Conservation (phyloP, 2,113 vertebrate genomes). For the Chrysemys picta region DNA sequence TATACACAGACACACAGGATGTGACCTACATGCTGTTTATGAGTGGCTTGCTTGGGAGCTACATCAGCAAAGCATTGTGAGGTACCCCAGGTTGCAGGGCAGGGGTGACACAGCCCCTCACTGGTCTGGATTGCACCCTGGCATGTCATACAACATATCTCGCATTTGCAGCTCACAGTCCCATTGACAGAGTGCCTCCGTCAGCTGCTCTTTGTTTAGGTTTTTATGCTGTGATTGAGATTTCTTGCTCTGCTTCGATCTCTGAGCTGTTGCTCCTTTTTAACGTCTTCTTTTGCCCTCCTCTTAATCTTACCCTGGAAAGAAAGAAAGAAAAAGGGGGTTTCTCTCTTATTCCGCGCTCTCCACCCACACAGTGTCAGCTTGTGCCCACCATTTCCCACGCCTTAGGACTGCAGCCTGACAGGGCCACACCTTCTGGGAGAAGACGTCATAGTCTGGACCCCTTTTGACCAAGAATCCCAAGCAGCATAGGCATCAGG, state of each 20-base stretch:
- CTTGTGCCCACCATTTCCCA: neutral
- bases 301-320: neutral
- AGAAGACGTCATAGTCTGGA: too few relatives aligned
- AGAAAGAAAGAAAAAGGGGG: neutral
- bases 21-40: too few relatives aligned
- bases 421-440: too few relatives aligned
- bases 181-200: neutral
- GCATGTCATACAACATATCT: neutral
- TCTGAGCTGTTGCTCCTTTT: neutral
- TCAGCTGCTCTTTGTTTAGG: neutral
- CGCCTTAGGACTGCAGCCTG: too few relatives aligned
- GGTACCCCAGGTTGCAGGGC: too few relatives aligned
- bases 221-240: neutral
- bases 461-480: too few relatives aligned
- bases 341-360: neutral
- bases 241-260: fast-evolving
- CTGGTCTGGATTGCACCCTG: too few relatives aligned
- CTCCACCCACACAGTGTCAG: neutral
- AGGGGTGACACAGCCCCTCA: too few relatives aligned
- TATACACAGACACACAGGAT: too few relatives aligned
- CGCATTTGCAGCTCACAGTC: neutral
- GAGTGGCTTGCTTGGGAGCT: too few relatives aligned
- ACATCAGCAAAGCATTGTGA: too few relatives aligned
- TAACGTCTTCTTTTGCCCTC: fast-evolving
- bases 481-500: fast-evolving